These are phyloP conservation scores for Sabatieria punctata DNA, from an alignment of 2,888 invertebrate genomes.

Conservation along the genomic window DNA sequence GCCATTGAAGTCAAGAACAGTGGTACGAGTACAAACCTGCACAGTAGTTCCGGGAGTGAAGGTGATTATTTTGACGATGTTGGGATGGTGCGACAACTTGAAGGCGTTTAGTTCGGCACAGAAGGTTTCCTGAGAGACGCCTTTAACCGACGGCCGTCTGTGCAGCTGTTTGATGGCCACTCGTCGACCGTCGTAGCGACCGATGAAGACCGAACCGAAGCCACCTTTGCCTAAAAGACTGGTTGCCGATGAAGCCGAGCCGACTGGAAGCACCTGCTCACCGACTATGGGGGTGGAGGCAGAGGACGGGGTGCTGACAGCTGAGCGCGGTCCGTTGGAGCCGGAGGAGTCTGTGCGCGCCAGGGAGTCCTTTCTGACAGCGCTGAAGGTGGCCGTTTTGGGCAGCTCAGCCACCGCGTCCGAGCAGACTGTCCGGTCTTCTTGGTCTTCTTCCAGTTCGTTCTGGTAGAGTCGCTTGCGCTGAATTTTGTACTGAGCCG, in stretches of 20 bases:
- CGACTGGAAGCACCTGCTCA: too few relatives aligned
- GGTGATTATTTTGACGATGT: constrained; percentile 7
- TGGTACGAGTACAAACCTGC: not conserved
- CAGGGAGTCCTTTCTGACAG: too few relatives aligned
- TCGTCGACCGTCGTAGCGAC: not conserved
- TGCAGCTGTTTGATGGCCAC: constrained; percentile 8
- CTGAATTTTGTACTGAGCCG: not conserved
- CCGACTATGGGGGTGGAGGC: too few relatives aligned
- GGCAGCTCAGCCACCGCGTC: too few relatives aligned
- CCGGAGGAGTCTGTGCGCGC: too few relatives aligned
- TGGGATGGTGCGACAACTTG: constrained; percentile 4
- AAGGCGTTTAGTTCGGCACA: constrained; percentile 9
- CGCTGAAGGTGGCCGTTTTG: too few relatives aligned
- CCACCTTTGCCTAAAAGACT: constrained; percentile 7
- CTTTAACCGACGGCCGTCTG: not conserved
- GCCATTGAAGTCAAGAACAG: not conserved
- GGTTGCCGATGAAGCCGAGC: too few relatives aligned
- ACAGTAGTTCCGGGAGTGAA: not conserved
- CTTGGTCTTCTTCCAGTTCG: too few relatives aligned
- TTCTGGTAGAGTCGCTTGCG: constrained; percentile 6
- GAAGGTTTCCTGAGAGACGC: not conserved
- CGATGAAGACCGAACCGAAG: constrained; percentile 7
- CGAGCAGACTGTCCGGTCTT: too few relatives aligned
- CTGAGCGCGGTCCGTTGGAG: too few relatives aligned
- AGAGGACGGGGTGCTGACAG: too few relatives aligned